Conservation (phyloP, 2,113 vertebrate species). For the Mus pahari region DNA sequence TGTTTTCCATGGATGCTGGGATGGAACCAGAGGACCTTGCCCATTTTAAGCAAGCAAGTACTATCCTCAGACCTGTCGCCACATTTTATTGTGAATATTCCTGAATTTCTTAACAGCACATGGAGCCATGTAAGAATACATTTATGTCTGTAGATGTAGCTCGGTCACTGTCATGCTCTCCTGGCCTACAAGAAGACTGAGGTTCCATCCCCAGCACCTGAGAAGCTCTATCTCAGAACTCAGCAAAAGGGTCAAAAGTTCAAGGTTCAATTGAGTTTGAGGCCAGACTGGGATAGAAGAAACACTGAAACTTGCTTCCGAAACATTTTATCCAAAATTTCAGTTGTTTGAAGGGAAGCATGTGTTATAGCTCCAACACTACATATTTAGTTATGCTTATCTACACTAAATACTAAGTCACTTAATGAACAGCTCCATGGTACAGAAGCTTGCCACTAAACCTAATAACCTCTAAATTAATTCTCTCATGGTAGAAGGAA, state of each 20-base stretch:
- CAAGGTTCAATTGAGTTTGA: neutral
- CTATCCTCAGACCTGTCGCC: neutral
- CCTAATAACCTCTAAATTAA: neutral
- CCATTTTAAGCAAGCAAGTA: neutral
- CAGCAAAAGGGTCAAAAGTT: neutral
- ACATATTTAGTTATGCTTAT: neutral
- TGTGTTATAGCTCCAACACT: neutral
- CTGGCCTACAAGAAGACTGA: too few species aligned
- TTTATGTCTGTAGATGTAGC: neutral
- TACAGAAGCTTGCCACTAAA: neutral
- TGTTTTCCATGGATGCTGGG: neutral
- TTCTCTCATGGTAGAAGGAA: neutral
- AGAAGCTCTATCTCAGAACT: neutral
- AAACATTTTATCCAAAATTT: constrained; percentile 33
- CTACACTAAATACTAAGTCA: neutral
- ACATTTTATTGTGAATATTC: too few species aligned
- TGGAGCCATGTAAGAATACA: neutral
- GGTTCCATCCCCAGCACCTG: too few species aligned
- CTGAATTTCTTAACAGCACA: neutral
- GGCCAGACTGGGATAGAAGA: neutral
- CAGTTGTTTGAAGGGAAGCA: neutral
- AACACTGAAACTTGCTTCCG: neutral
- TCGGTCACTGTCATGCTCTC: neutral
- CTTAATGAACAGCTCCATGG: neutral
- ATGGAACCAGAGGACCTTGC: too few species aligned